Evolutionary conservation across 2,888 invertebrate species (phyloP).

Genomic region (Frankliniella intonsa): DNA sequence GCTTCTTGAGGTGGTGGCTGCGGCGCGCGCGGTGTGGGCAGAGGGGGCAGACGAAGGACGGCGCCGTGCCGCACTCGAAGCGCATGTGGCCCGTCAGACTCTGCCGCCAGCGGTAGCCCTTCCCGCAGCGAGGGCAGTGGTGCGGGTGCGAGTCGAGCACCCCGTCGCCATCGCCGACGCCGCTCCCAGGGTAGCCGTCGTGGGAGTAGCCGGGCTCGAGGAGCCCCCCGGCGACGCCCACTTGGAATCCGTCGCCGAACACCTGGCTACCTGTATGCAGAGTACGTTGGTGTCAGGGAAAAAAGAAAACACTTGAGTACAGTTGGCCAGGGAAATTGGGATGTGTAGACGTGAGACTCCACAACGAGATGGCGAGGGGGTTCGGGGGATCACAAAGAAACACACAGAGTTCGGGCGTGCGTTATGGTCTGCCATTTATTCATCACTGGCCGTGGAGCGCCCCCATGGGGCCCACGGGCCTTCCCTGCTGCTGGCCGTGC

Average conservation of each 20-base stretch:
- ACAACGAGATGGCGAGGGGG: no score
- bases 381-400: neutral
- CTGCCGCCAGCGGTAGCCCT: conserved; percentile 42
- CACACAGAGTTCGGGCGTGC: neutral
- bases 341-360: no score
- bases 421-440: no score
- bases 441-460: neutral
- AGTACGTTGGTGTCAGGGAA: no score
- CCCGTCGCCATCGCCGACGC: neutral
- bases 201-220: no score
- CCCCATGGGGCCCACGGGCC: neutral
- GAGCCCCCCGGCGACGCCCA: no score
- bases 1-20: conserved; percentile 8
- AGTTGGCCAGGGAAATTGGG: no score
- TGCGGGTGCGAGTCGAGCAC: conserved; percentile 31
- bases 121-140: conserved; percentile 41
- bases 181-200: neutral
- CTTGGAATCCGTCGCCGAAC: neutral
- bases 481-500: conserved; percentile 3
- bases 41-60: conserved; percentile 47
- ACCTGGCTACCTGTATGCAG: neutral
- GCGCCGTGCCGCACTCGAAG: conserved; percentile 49
- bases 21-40: conserved; percentile 39
- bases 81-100: conserved; percentile 45
- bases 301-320: no score